Base-by-base conservation (phyloP, 2,797 vertebrate species). In the Eutrigla gurnardus region DNA sequence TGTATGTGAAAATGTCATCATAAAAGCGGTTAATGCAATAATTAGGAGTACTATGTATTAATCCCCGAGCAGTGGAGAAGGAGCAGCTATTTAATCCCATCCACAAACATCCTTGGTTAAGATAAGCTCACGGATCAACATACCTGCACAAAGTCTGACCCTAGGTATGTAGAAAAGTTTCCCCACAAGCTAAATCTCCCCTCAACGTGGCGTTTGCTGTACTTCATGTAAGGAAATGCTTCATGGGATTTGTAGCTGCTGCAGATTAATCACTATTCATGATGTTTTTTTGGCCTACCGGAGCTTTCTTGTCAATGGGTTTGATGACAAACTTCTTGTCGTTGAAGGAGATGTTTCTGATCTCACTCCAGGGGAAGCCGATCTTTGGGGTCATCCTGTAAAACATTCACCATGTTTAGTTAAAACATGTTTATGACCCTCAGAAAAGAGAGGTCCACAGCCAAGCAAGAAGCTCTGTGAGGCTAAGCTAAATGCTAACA, bases 321-420 rank as follows among this genome's bases (percentile, higher is more conserved):
- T 99, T 99, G 91, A 99, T 99, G 88, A 98, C 94, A 91, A 99
- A 99, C 89, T 99, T 99, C 95, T 99, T 99, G 89, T 99, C 98
- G 57, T 98, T 99, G 92, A 99, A 99, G 80, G 98, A 99, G 80
- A 99, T 98, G 81, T 99, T 99, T 81, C 97, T 94, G 91, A 99
- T 99, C 92, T 99, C 98, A 76, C 98, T 99, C 98, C 98, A 99
- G 32, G 98, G 98, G 83, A 99, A 99, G 75, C 98, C 98, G 77
- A 99, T 99, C 94, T 98, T 99, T 0, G 98, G 98, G 53, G 97
- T 99, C 95, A 99, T 93, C 91, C 97, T 99, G 88, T 63, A 47
- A 69, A 70, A 81, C 1, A 78, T 68, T 39, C 3, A 55, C 37
- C 14, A 18, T 13, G 2, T 36, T 43, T 3, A 46, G 36, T 61